Evolutionary conservation across 1,140 invertebrate genomes (phyloP), one percentile per base, ranked within the genome.

Genomic region (Bombus confusus): DNA sequence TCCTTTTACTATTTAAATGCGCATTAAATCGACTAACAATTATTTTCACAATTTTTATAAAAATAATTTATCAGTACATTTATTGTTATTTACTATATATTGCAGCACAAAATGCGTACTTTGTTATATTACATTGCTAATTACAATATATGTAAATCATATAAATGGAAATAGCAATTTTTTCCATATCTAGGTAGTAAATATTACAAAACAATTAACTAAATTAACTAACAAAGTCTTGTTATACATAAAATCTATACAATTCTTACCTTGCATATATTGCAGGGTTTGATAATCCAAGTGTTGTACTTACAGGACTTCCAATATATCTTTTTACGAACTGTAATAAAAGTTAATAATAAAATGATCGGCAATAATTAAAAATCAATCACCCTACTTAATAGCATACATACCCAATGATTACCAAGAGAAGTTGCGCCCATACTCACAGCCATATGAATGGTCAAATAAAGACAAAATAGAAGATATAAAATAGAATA

Each of bases 371-470:
- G 69, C 73, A 39, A 77, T 10, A 57, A 8, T 31, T 57, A 13
- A 34, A 25, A 31, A 18, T 41, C 22, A 31, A 71, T 52, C 31
- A 9, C n/a, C 25, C 9, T 62, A 47, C 6, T 68, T 85, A 31
- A 39, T 87, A 22, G 18, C 6, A 2, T 22, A 95, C 92, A 59
- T 87, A 95, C 94, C 92, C 90, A 90, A 76, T 93, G 86, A 39
- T 92, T 91, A 39, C 87, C 91, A 3, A 95, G 90, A 52, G 87
- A 92, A 78, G 93, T 93, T 62, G 93, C 93, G 22, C 97, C 97
- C 96, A 97, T 97, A 69, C 96, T 96, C 12, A 97, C 95, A 81
- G 96, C 94, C 96, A 97, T 97, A 88, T 97, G 97, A 88, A 98
- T 94, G 57, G 96, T 95, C 86, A 98, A 94, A 93, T 98, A 98